These are phyloP conservation scores for Pyralis farinalis DNA, from an alignment of 2,888 invertebrate species.

Conservation along the genomic window DNA sequence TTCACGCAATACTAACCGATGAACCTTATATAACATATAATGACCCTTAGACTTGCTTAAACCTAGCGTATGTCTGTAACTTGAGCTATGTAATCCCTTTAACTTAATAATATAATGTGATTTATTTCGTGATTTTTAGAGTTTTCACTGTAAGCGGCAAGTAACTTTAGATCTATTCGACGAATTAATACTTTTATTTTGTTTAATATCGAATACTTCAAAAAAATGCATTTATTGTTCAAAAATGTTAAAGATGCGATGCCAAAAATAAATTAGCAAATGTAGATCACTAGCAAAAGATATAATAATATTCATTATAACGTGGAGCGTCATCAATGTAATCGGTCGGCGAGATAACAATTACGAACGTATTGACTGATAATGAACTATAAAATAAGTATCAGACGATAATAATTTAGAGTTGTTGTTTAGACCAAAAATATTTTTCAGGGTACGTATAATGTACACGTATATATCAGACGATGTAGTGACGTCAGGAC, in stretches of 20 bases:
- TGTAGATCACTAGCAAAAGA: background rate
- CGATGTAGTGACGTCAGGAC: no score
- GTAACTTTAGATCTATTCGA: background rate
- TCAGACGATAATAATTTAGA: constrained; percentile 7
- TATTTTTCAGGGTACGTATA: constrained; percentile 7
- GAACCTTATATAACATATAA: no score
- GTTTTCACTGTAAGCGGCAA: no score
- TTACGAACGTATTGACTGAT: constrained; percentile 8
- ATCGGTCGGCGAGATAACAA: constrained; percentile 5
- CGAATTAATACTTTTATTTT: no score
- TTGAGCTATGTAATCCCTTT: no score
- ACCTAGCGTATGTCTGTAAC: no score
- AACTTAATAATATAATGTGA: no score
- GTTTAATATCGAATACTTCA: background rate
- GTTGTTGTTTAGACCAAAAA: constrained; percentile 2
- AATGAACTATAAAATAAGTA: constrained; percentile 3
- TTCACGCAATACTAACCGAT: no score
- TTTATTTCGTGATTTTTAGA: no score
- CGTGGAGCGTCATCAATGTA: background rate
- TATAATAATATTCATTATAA: background rate
- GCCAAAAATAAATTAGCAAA: constrained; percentile 8
- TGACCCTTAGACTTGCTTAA: no score
- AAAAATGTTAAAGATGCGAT: constrained; percentile 1
- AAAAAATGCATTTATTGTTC: background rate
- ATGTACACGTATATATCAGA: constrained; percentile 1